Base-by-base conservation (phyloP, 2,888 invertebrate species). In the Platerodrilus igneus region DNA sequence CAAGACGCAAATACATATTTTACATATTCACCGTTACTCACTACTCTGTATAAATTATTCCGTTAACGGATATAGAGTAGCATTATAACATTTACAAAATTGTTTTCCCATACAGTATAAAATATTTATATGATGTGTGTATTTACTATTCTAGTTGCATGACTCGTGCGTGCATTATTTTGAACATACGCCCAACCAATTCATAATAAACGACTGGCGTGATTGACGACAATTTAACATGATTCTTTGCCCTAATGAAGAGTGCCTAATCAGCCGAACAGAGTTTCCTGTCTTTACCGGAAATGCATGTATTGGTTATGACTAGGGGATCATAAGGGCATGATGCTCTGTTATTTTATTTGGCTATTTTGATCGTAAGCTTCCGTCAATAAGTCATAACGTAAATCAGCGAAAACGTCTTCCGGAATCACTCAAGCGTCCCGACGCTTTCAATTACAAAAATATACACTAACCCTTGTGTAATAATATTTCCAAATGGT, bases 201-300 rank as follows among this genome's bases (percentile, higher is more conserved):
- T 59, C 57, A 62, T 63, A 60, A 62, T 59, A 60, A 56, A 60
- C 56, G 52, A 51, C 42, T 63, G 56, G 62, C 64, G 63, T 64
- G 64, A 64, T 61, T 54, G 56, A 59, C 52, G 53, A 55, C 60
- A 63, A 63, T 65, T 64, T 55, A 52, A 56, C 52, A 42, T 43
- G 42, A 49, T 45, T 45, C 48, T 40, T n/a, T 37, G 35, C 50
- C 46, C 50, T 57, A 61, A 63, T 55, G 58, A 62, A 59, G 58
- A 61, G 62, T 60, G 63, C 59, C 60, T 62, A 64, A 65, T 65
- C 65, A 63, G 60, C 60, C 64, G 59, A 53, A 53, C 54, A 59
- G 53, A 51, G 49, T 48, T 62, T 64, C 63, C 63, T 59, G 56
- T 52, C 45, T 42, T 39, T 47, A 49, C 64, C 60, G 63, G 64